These are phyloP conservation scores for Alcis repandata DNA, from an alignment of 2,888 invertebrate genomes.

Conservation along the genomic window DNA sequence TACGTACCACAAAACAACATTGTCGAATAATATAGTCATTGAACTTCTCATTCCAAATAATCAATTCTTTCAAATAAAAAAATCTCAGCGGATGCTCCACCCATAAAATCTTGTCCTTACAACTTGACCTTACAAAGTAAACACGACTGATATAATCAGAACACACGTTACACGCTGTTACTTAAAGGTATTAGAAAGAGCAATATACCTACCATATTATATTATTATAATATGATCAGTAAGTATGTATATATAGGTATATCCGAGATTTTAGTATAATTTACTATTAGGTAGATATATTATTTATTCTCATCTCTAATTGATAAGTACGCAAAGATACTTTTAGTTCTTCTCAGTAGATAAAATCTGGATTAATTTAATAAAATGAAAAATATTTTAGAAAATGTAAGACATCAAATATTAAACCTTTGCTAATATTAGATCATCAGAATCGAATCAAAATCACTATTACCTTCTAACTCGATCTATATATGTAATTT, in stretches of 20 bases:
- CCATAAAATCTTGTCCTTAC: conserved; percentile 23
- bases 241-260: too few relatives aligned
- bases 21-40: background rate
- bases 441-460: conserved; percentile 23
- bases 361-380: background rate
- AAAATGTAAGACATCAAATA: background rate
- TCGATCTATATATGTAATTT: conserved; percentile 44
- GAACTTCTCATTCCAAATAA: background rate
- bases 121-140: conserved; percentile 29
- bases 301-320: background rate
- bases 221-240: background rate
- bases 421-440: conserved; percentile 2
- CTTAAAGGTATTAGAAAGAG: conserved; percentile 26
- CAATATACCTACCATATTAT: conserved; percentile 14
- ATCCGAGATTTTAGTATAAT: background rate
- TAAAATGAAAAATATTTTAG: too few relatives aligned
- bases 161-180: conserved; percentile 19
- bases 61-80: background rate
- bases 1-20: too few relatives aligned
- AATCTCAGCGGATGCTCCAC: conserved; percentile 9
- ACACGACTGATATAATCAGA: conserved; percentile 31
- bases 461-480: conserved; percentile 30
- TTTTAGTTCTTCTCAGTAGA: too few relatives aligned
- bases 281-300: background rate
- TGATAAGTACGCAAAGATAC: too few relatives aligned